phyloP scores from a whole-genome alignment of 1,140 invertebrate species.

The Micrasema minimum region DNA sequence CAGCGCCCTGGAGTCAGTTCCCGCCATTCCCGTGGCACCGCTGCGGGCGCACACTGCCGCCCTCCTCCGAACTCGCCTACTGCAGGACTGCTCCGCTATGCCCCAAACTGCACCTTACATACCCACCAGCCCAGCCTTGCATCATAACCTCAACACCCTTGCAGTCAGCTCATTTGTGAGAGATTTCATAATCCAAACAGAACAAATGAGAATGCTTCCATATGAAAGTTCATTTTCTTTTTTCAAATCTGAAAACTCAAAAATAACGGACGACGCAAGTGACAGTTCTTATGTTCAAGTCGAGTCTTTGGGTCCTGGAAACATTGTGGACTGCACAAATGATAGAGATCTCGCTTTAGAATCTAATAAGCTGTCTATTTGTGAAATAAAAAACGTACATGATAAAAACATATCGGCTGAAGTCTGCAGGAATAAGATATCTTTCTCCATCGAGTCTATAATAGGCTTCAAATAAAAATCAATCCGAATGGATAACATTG shows the following conservation, averaged over 20 bases:
- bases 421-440: conserved; percentile 59
- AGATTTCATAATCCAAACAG: conserved; percentile 45
- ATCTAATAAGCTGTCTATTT: conserved; percentile 11
- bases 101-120: conserved; percentile 28
- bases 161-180: conserved; percentile 49
- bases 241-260: conserved; percentile 2
- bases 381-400: conserved; percentile 3
- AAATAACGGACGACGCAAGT: neutral
- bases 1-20: conserved; percentile 64
- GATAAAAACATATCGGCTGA: conserved; percentile 26
- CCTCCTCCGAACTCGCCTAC: conserved; percentile 37
- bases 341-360: neutral
- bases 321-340: neutral
- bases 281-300: neutral
- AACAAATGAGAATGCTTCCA: conserved; percentile 45
- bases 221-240: conserved; percentile 16
- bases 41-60: conserved; percentile 37
- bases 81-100: conserved; percentile 38
- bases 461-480: conserved; percentile 64
- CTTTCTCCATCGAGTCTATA: conserved; percentile 71
- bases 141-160: conserved; percentile 45
- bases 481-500: no score
- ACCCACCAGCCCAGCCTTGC: neutral
- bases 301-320: neutral
- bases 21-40: conserved; percentile 52